Percentiles rank a stretch among this genome's conserved stretches.
Evolutionary conservation across 2,888 invertebrate species (phyloP).

Genomic region (Tenthredo amoena): DNA sequence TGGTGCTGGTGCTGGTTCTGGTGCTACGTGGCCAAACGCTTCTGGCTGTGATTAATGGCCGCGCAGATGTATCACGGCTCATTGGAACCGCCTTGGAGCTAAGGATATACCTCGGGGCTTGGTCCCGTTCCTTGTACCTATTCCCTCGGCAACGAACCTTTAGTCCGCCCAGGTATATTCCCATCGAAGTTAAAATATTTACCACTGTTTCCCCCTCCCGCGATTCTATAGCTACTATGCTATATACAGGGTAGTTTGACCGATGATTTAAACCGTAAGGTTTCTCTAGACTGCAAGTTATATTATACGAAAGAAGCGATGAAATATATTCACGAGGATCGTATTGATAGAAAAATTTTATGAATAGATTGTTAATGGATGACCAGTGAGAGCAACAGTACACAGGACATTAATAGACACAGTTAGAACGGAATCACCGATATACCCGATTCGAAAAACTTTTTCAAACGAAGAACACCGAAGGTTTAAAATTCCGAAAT

Average conservation of each 20-base stretch:
- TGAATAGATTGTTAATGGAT: too few species aligned
- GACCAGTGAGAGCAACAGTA: too few species aligned
- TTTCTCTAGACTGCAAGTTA: too few species aligned
- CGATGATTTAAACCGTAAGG: not conserved
- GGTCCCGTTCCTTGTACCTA: conserved; percentile 16
- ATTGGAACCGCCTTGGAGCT: conserved; percentile 37
- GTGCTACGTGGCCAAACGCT: conserved; percentile 38
- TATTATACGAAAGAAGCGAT: too few species aligned
- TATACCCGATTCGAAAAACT: too few species aligned
- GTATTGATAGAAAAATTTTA: too few species aligned
- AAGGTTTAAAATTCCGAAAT: not conserved
- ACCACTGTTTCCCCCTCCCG: not conserved
- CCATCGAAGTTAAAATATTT: not conserved
- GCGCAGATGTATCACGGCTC: conserved; percentile 49
- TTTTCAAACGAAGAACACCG: too few species aligned
- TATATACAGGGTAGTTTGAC: not conserved
- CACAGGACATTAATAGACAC: too few species aligned
- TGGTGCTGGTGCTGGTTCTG: too few species aligned
- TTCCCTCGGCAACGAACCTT: conserved; percentile 16
- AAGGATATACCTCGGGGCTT: conserved; percentile 34
- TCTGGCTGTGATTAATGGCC: conserved; percentile 46
- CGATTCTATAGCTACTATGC: not conserved
- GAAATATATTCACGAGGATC: too few species aligned
- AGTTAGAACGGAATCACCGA: not conserved
- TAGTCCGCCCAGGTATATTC: conserved; percentile 16